These are phyloP conservation scores for Caenorhabditis macrosperma DNA, from an alignment of 2,888 invertebrate species.

Conservation along the genomic window DNA sequence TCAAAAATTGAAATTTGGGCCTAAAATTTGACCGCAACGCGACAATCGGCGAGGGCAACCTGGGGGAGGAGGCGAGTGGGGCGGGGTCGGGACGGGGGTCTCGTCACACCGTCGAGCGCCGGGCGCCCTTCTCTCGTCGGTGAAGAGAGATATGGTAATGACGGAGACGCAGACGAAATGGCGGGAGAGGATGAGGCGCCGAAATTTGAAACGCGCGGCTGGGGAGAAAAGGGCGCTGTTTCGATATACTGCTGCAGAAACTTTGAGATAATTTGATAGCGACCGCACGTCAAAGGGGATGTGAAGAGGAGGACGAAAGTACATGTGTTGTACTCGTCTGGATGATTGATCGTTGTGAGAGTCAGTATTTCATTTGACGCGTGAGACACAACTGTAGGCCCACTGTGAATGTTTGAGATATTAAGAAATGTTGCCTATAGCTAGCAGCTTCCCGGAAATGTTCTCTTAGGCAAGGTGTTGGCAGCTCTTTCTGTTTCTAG, in stretches of 20 bases:
- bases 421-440: too few species aligned
- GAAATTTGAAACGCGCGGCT: slow-evolving; percentile 46
- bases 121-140: slow-evolving; percentile 39
- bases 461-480: slow-evolving; percentile 28
- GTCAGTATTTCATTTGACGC: background rate
- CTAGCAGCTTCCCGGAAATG: slow-evolving; percentile 30
- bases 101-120: slow-evolving; percentile 48
- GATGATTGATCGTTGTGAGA: slow-evolving; percentile 35
- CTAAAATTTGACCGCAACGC: slow-evolving; percentile 59
- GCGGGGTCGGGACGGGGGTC: slow-evolving; percentile 45
- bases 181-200: slow-evolving; percentile 26
- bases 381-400: too few species aligned
- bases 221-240: background rate
- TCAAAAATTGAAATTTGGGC: slow-evolving; percentile 41
- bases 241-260: too few species aligned
- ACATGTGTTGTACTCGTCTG: slow-evolving; percentile 29
- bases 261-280: slow-evolving; percentile 50
- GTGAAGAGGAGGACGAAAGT: slow-evolving; percentile 19
- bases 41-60: slow-evolving; percentile 52
- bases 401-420: too few species aligned
- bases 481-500: slow-evolving; percentile 42
- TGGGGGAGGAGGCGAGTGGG: slow-evolving; percentile 29
- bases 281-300: background rate
- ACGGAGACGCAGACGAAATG: slow-evolving; percentile 35
- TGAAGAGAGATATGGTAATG: slow-evolving; percentile 46